These are phyloP conservation scores for Buceros bicornis DNA, from an alignment of 2,797 vertebrate genomes.

Conservation along the genomic window DNA sequence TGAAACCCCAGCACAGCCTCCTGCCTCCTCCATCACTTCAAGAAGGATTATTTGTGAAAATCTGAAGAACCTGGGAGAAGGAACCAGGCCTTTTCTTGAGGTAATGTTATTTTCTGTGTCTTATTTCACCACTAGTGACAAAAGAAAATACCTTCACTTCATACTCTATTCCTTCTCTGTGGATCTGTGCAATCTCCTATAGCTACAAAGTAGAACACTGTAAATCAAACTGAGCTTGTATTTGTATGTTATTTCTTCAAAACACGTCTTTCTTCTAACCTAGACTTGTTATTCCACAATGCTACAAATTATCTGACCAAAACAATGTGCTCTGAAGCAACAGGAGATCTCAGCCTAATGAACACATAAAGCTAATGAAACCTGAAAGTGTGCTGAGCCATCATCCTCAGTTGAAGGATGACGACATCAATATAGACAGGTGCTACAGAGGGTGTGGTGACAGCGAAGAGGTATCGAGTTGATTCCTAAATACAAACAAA, in stretches of 20 bases:
- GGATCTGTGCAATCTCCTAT: accelerated
- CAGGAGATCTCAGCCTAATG: background rate
- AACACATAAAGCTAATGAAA: background rate
- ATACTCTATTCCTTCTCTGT: background rate
- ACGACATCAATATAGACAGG: background rate
- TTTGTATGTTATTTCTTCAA: background rate
- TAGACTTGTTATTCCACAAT: background rate
- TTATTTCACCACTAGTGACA: background rate
- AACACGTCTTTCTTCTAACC: background rate
- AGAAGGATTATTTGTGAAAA: background rate
- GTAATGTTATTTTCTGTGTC: background rate
- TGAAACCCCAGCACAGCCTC: background rate
- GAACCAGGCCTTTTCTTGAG: background rate
- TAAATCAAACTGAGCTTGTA: background rate
- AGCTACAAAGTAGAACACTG: background rate
- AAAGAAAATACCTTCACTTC: background rate
- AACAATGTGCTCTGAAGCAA: background rate
- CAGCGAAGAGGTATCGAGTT: background rate
- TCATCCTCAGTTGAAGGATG: background rate
- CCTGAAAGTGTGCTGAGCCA: background rate
- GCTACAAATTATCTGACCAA: background rate
- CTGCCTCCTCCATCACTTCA: background rate
- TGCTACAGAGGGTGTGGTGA: background rate
- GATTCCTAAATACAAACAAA: background rate
- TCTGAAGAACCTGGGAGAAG: background rate